Evolutionary conservation across 2,797 vertebrate species (phyloP).

Genomic region (Fistularia commersonii): DNA sequence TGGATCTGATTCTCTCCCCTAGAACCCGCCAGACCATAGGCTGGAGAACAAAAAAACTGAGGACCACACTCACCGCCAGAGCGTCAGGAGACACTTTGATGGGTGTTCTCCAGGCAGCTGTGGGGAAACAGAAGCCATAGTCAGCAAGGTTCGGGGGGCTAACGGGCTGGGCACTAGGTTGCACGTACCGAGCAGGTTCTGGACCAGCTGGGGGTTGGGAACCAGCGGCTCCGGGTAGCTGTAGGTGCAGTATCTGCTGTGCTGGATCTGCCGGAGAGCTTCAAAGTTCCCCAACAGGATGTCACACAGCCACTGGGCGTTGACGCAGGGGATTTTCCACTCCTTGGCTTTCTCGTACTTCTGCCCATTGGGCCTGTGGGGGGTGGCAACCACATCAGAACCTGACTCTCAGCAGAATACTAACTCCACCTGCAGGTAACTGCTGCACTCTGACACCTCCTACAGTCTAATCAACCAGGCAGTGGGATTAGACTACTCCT

Average conservation of each 20-base stretch:
- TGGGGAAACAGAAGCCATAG: constrained; percentile 3
- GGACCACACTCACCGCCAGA: constrained; percentile 79
- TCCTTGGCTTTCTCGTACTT: constrained; percentile 98
- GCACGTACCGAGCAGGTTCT: constrained; percentile 84
- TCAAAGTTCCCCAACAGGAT: constrained; percentile 93
- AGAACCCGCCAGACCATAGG: not conserved
- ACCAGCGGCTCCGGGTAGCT: constrained; percentile 85
- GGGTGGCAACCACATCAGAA: not conserved
- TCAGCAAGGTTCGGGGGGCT: not conserved
- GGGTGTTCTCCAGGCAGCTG: constrained; percentile 87
- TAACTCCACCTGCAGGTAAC: too few species aligned
- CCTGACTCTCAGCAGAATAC: too few species aligned
- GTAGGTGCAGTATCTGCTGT: constrained; percentile 84
- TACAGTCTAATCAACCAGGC: too few species aligned
- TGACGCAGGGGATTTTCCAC: constrained; percentile 96
- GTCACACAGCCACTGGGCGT: constrained; percentile 94
- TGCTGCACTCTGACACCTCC: too few species aligned
- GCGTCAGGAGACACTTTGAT: constrained; percentile 88
- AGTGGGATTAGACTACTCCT: too few species aligned
- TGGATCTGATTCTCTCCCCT: too few species aligned
- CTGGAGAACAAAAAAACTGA: not conserved
- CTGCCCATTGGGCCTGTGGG: constrained; percentile 81
- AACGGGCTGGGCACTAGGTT: too few species aligned
- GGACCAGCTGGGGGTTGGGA: constrained; percentile 85
- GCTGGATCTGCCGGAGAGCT: constrained; percentile 88